These are phyloP conservation scores for Triops cancriformis DNA, from an alignment of 1,140 invertebrate species.

Conservation along the genomic window DNA sequence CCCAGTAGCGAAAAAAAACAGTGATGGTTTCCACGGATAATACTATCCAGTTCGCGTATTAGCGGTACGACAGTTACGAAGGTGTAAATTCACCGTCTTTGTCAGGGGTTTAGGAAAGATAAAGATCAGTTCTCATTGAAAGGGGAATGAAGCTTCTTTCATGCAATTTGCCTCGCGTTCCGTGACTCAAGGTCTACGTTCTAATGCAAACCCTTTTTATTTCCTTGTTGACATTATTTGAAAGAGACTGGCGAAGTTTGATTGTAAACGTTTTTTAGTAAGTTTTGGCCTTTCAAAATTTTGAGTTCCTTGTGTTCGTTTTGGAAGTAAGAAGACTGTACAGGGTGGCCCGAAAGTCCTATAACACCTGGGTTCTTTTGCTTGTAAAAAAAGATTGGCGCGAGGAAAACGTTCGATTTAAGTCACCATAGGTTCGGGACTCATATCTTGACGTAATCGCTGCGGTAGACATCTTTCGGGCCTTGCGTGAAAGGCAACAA, in stretches of 20 bases:
- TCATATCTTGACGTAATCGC: no score
- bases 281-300: background rate
- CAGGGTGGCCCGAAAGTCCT: no score
- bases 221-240: background rate
- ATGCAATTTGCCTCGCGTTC: background rate
- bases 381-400: no score
- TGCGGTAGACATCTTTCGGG: no score
- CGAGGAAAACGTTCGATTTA: no score
- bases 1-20: conserved; percentile 45
- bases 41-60: background rate
- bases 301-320: background rate
- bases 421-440: no score
- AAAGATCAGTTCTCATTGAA: conserved; percentile 28
- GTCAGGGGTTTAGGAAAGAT: conserved; percentile 27
- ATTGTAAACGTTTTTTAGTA: background rate
- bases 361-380: no score
- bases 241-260: background rate
- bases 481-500: no score
- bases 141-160: background rate
- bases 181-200: background rate
- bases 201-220: background rate
- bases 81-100: conserved; percentile 14
- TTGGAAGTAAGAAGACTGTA: background rate
- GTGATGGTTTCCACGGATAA: background rate
- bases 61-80: background rate